Evolutionary conservation across 2,888 invertebrate species (phyloP), one percentile per base, ranked within the genome.

Genomic region (Cyrtodaria siliqua): DNA sequence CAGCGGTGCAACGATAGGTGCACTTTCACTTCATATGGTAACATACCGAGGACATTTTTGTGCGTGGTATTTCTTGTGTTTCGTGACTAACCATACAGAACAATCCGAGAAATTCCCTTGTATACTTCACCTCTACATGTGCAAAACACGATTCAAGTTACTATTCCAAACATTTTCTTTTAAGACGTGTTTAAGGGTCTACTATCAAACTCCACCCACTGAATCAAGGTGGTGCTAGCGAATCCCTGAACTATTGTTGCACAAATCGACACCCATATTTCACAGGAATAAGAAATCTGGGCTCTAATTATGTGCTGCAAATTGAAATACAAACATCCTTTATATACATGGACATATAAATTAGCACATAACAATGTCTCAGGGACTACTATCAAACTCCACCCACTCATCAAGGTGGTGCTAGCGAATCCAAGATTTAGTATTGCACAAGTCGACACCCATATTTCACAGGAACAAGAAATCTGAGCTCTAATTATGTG

Each of bases 371-470:
- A 8, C 33, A 44, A 44, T 40, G 12, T 89, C 24, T 69, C 73
- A 86, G 83, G 87, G 87, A 75, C 86, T 89, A 89, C 87, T 87
- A 88, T 88, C 89, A 88, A 89, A 89, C 89, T 73, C 85, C 86
- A 86, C 68, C 85, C 86, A 85, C 20, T 38, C 26, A 26, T 60
- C 33, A 66, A 64, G 57, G 64, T 81, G 81, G 79, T 81, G 81
- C 75, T 81, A 83, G 79, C 79, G 79, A 81, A 70, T 62, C 67
- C 83, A 61, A 72, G 69, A 57, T 55, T 67, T 62, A 9, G n/a
- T 83, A 57, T 83, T 24, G 83, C 83, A 83, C 83, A 80, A 52
- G 52, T 23, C 26, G 52, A 52, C 52, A 52, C 52, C 52, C 52
- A 52, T 14, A 52, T 14, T 52, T 52, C 24, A 52, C 52, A 52